Evolutionary conservation across 2,888 invertebrate species (phyloP).

Genomic region (Willowsia nigromaculata): DNA sequence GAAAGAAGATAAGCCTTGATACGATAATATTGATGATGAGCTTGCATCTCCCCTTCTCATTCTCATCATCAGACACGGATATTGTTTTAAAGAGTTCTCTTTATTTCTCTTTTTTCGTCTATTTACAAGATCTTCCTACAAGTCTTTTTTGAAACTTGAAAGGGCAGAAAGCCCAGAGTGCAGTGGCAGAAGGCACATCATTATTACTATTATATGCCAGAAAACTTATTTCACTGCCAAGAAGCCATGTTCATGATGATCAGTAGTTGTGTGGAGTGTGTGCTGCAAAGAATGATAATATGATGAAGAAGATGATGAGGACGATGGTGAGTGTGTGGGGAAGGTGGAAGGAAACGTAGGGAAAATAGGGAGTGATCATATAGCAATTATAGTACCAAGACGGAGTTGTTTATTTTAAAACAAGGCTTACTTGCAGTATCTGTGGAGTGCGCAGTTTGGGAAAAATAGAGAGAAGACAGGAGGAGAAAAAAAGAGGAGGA

Average conservation of each 20-base stretch:
- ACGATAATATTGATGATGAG: not conserved
- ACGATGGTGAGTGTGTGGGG: not conserved
- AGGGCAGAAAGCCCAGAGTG: not conserved
- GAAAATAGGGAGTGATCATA: too few relatives aligned
- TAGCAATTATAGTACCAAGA: too few relatives aligned
- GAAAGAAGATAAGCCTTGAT: not conserved
- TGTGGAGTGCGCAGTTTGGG: too few relatives aligned
- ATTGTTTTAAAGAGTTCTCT: slow-evolving; percentile 23
- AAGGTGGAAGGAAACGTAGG: too few relatives aligned
- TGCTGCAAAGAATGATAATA: too few relatives aligned
- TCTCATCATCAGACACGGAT: not conserved
- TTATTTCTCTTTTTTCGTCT: not conserved
- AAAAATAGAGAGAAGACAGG: too few relatives aligned
- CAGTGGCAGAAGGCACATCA: too few relatives aligned
- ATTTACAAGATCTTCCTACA: not conserved
- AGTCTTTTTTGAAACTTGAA: not conserved
- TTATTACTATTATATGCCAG: slow-evolving; percentile 22
- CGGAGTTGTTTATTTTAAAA: too few relatives aligned
- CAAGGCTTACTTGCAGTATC: too few relatives aligned
- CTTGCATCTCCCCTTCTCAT: not conserved
- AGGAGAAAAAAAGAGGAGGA: not conserved
- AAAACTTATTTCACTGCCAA: slow-evolving; percentile 61
- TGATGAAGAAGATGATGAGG: too few relatives aligned
- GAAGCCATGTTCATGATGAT: not conserved
- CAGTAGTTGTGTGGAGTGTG: not conserved